Conservation (phyloP, 2,113 vertebrate species). For the Peucedramus taeniatus region DNA sequence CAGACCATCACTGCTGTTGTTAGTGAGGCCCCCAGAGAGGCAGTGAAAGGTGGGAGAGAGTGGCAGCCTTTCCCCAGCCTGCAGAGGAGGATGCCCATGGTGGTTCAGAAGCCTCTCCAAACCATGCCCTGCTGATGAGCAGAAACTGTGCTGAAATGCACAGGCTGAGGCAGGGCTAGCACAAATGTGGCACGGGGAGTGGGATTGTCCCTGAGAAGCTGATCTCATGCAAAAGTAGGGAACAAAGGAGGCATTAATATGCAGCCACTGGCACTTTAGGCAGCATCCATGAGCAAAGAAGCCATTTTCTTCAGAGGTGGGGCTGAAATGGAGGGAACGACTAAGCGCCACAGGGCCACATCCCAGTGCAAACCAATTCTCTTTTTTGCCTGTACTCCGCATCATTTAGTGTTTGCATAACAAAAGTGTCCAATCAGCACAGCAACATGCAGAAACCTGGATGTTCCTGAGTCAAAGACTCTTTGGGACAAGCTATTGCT, state of each 20-base stretch:
- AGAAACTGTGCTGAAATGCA: background rate
- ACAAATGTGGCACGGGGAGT: rapidly evolving
- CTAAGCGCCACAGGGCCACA: background rate
- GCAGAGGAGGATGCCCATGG: background rate
- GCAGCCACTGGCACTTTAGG: background rate
- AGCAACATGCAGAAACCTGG: background rate
- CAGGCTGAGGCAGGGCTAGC: background rate
- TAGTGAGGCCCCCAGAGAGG: background rate
- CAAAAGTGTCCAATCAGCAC: background rate
- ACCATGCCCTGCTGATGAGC: background rate
- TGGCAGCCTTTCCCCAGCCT: background rate
- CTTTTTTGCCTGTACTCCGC: background rate
- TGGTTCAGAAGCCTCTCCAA: background rate
- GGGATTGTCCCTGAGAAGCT: background rate
- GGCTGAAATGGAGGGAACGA: background rate
- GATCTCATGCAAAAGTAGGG: background rate
- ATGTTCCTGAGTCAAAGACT: background rate
- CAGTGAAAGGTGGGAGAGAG: background rate
- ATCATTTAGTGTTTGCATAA: background rate
- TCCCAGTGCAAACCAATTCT: background rate
- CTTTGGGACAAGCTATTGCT: background rate
- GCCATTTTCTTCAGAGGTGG: background rate
- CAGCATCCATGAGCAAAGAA: background rate
- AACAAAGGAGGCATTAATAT: background rate
- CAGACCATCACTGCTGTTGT: background rate